Evolutionary conservation across 2,797 vertebrate species (phyloP).

Genomic region (Leucoraja ocellata): DNA sequence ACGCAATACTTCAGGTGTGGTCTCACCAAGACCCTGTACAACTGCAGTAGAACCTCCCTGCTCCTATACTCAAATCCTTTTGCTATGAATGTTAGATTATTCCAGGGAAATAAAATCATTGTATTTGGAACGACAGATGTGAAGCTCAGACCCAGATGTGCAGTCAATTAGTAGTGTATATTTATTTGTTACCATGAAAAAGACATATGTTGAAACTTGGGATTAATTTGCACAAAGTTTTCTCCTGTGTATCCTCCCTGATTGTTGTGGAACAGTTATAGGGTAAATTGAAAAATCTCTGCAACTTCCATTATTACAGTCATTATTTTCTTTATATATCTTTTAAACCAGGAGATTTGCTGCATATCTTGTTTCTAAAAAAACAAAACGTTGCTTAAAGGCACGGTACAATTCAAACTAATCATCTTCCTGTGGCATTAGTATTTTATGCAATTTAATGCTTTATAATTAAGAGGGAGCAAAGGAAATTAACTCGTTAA

Average conservation of each 20-base stretch:
- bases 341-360: background rate
- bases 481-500: conserved; percentile 1
- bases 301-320: background rate
- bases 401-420: background rate
- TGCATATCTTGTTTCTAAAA: background rate
- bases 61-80: too few relatives aligned
- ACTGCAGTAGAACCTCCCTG: too few relatives aligned
- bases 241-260: background rate
- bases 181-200: background rate
- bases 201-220: background rate
- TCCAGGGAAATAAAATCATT: too few relatives aligned
- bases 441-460: background rate
- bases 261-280: background rate
- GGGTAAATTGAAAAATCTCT: background rate
- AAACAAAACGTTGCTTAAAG: background rate
- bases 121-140: background rate
- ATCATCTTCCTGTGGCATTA: background rate
- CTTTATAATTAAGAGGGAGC: background rate
- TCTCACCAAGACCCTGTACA: too few relatives aligned
- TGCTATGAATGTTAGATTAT: too few relatives aligned
- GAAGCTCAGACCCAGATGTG: background rate
- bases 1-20: too few relatives aligned
- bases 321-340: background rate
- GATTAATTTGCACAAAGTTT: background rate
- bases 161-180: background rate